A percentile compares a stretch with the other conserved stretches of the same genome.
Conservation (phyloP, 1,140 invertebrate genomes). For the Ditylenchus dipsaci region DNA sequence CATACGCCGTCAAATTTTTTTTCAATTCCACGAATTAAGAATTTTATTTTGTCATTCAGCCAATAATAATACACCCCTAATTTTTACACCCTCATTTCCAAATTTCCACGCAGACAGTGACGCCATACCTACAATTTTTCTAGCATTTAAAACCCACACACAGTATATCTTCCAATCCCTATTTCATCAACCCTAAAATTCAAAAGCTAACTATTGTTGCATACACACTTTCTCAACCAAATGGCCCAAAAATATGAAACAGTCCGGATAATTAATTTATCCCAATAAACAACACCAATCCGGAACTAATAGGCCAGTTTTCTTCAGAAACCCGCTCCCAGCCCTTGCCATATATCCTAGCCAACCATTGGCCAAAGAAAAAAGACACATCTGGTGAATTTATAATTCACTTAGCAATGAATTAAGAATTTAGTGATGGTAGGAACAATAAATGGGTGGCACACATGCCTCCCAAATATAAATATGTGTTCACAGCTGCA, state of each 20-base stretch:
- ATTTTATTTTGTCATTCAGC: no score
- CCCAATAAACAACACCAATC: background rate
- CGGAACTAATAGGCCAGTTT: background rate
- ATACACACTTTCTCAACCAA: background rate
- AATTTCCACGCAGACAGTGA: no score
- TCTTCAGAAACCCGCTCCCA: background rate
- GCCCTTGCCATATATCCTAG: no score
- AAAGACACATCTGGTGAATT: background rate
- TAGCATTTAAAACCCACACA: no score
- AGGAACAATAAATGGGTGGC: background rate
- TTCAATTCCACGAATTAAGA: no score
- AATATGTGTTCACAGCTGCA: background rate
- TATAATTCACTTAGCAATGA: slow-evolving; percentile 2
- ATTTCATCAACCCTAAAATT: background rate
- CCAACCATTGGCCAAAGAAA: no score
- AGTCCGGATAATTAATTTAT: background rate
- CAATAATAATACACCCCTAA: no score
- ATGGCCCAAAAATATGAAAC: slow-evolving; percentile 12
- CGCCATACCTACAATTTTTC: no score
- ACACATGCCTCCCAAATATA: background rate
- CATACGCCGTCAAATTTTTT: no score
- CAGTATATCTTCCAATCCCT: no score
- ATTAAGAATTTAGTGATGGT: background rate
- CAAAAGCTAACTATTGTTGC: slow-evolving; percentile 5
- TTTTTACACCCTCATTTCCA: no score